Evolutionary conservation across 2,888 invertebrate species (phyloP).

Genomic region (Noctua janthina): DNA sequence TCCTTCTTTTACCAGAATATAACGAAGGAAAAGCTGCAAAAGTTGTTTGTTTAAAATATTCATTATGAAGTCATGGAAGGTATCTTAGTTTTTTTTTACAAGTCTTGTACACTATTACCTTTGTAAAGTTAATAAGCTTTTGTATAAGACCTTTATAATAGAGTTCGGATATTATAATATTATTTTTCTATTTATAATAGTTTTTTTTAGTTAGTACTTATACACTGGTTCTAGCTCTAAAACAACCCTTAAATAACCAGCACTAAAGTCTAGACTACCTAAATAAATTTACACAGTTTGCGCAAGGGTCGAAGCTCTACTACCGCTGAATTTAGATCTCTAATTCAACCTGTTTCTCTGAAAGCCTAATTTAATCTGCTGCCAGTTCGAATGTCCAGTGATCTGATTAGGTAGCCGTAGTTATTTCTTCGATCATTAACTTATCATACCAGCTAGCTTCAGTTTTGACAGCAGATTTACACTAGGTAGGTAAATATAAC

Average conservation of each 20-base stretch:
- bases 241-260: background rate
- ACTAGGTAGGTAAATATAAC: too few relatives aligned
- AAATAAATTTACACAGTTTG: slow-evolving; percentile 12
- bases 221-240: background rate
- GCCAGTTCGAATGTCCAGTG: slow-evolving; percentile 8
- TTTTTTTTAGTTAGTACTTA: background rate
- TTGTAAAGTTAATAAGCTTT: slow-evolving; percentile 39
- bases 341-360: slow-evolving; percentile 3
- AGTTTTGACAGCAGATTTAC: background rate
- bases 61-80: background rate
- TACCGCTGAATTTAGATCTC: background rate
- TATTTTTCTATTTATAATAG: slow-evolving; percentile 18
- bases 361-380: slow-evolving; percentile 18
- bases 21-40: slow-evolving; percentile 17
- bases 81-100: slow-evolving; percentile 12
- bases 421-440: background rate
- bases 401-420: background rate
- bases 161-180: slow-evolving; percentile 13
- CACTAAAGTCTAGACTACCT: background rate
- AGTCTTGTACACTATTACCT: slow-evolving; percentile 11
- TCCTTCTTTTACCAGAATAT: background rate
- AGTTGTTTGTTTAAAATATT: slow-evolving; percentile 16
- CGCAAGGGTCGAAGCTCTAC: background rate
- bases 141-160: slow-evolving; percentile 22
- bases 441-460: background rate